Evolutionary conservation across 1,140 invertebrate species (phyloP).

Genomic region (Drosophila trapezifrons): DNA sequence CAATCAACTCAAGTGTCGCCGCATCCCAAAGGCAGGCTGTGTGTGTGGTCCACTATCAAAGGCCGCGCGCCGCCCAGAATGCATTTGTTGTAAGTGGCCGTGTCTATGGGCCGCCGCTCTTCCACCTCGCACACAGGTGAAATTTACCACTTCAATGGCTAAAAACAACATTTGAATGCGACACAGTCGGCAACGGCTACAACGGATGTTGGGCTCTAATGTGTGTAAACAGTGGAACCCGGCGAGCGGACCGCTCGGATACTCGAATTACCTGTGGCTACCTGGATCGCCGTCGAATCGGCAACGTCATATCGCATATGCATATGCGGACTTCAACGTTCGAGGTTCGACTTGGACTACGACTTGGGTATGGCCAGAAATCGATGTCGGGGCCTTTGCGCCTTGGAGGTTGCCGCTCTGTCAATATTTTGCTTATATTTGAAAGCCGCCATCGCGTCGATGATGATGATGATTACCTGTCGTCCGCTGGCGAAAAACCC

Average conservation of each 20-base stretch:
- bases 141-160: slow-evolving; percentile 80
- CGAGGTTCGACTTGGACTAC: slow-evolving; percentile 1
- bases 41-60: slow-evolving; percentile 81
- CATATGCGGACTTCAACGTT: slow-evolving; percentile 43
- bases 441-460: slow-evolving; percentile 47
- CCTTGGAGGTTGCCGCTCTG: slow-evolving; percentile 77
- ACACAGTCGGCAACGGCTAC: slow-evolving; percentile 73
- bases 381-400: slow-evolving; percentile 64
- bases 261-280: slow-evolving; percentile 33
- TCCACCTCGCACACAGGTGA: slow-evolving; percentile 77
- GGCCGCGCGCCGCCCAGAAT: slow-evolving; percentile 67
- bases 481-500: slow-evolving; percentile 60
- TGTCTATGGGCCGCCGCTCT: slow-evolving; percentile 58
- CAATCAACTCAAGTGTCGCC: slow-evolving; percentile 79
- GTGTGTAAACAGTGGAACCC: slow-evolving; percentile 74
- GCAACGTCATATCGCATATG: slow-evolving; percentile 73
- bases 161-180: slow-evolving; percentile 81
- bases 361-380: slow-evolving; percentile 36
- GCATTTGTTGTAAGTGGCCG: slow-evolving; percentile 81
- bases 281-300: slow-evolving; percentile 62
- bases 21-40: slow-evolving; percentile 22
- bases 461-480: slow-evolving; percentile 67
- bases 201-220: slow-evolving; percentile 72
- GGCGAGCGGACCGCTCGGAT: slow-evolving; percentile 16
- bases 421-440: slow-evolving; percentile 81